These are phyloP conservation scores for Pseudochromis fuscus DNA, from an alignment of 2,797 vertebrate species.

Conservation along the genomic window DNA sequence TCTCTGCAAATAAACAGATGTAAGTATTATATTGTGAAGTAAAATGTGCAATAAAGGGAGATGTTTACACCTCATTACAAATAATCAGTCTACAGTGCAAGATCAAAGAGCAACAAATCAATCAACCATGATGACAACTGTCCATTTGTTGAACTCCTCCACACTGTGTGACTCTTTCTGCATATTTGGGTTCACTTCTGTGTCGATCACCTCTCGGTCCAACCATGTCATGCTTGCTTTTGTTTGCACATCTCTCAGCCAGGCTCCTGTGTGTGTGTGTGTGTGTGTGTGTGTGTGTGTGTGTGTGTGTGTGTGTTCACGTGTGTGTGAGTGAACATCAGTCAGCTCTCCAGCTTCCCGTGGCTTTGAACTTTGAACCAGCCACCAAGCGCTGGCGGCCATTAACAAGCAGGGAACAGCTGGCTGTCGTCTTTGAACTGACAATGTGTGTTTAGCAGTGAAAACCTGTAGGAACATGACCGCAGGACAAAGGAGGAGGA, in stretches of 20 bases:
- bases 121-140: too few relatives aligned
- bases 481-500: constrained; percentile 38
- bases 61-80: too few relatives aligned
- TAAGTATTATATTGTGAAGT: too few relatives aligned
- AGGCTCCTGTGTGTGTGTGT: not conserved
- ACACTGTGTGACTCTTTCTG: constrained; percentile 6
- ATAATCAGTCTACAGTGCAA: too few relatives aligned
- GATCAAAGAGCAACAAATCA: too few relatives aligned
- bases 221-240: constrained; percentile 26
- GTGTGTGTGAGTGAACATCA: constrained; percentile 10
- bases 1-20: too few relatives aligned
- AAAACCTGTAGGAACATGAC: constrained; percentile 59
- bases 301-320: not conserved
- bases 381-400: constrained; percentile 23
- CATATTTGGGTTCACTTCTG: not conserved
- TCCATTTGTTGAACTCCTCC: not conserved
- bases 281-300: constrained; percentile 3
- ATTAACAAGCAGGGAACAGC: constrained; percentile 51
- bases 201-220: not conserved
- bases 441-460: constrained; percentile 53
- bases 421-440: constrained; percentile 62
- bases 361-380: constrained; percentile 68
- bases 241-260: constrained; percentile 27
- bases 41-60: too few relatives aligned
- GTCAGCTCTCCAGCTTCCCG: constrained; percentile 39